Conservation (phyloP, 1,140 invertebrate species). For the Patella vulgata region DNA sequence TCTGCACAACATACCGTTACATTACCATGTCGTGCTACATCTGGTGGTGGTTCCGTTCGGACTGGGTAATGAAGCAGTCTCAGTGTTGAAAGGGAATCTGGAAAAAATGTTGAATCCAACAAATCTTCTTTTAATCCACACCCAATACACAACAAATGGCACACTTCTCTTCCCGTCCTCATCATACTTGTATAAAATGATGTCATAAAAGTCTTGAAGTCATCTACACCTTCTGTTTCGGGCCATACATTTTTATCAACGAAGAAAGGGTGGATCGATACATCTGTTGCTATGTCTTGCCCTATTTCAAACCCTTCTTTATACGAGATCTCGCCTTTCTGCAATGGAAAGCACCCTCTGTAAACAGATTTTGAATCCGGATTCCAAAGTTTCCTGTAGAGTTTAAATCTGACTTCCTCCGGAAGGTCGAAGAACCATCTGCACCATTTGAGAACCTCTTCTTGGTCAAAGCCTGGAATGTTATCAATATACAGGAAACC, state of each 20-base stretch:
- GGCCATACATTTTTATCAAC: constrained; percentile 45
- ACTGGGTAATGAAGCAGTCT: constrained; percentile 49
- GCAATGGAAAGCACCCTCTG: constrained; percentile 44
- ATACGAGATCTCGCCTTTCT: constrained; percentile 27
- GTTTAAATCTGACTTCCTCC: constrained; percentile 19
- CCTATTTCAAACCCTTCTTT: constrained; percentile 49
- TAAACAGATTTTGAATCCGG: constrained; percentile 37
- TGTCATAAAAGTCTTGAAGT: constrained; percentile 33
- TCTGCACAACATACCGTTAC: constrained; percentile 40
- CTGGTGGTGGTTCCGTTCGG: constrained; percentile 27
- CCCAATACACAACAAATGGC: constrained; percentile 38
- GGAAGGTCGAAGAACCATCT: constrained; percentile 41
- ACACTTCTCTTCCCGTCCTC: constrained; percentile 40
- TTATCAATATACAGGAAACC: constrained; percentile 47
- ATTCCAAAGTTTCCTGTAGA: constrained; percentile 41
- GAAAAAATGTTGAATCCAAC: constrained; percentile 38
- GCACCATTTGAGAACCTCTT: constrained; percentile 33
- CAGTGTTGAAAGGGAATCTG: constrained; percentile 44
- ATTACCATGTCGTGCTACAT: constrained; percentile 31
- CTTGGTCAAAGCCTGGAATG: constrained; percentile 35
- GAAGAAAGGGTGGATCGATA: constrained; percentile 31
- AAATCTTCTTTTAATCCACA: constrained; percentile 41
- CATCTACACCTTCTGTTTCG: constrained; percentile 25
- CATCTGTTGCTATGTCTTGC: constrained; percentile 21
- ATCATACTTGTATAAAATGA: constrained; percentile 34